phyloP scores from a whole-genome alignment of 1,140 invertebrate genomes.

The Zaprionus africanus region DNA sequence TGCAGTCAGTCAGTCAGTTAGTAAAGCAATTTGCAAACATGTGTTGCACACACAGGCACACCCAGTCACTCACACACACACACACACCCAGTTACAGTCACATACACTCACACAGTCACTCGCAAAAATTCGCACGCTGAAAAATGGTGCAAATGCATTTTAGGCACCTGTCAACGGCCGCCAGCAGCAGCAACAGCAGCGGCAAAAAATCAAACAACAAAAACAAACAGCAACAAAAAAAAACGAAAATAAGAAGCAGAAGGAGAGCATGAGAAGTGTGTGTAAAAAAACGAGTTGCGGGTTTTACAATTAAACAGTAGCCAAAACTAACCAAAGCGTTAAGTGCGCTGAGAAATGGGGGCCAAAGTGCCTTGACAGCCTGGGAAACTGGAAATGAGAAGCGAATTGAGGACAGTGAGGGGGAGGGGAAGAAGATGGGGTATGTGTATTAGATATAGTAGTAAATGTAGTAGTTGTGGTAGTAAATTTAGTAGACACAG shows the following conservation, averaged over 20 bases:
- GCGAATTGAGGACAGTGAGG: no score
- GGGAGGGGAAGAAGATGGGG: no score
- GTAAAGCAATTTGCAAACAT: slow-evolving; percentile 81
- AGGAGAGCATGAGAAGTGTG: slow-evolving; percentile 32
- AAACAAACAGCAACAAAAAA: slow-evolving; percentile 2
- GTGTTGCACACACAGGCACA: slow-evolving; percentile 44
- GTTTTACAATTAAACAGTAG: slow-evolving; percentile 53
- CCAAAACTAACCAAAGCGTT: slow-evolving; percentile 31
- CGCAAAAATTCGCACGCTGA: slow-evolving; percentile 44
- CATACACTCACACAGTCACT: slow-evolving; percentile 7
- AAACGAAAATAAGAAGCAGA: not conserved
- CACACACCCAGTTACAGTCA: not conserved
- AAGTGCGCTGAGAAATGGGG: slow-evolving; percentile 24
- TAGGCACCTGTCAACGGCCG: slow-evolving; percentile 51
- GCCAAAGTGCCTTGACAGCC: slow-evolving; percentile 18
- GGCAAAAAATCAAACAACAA: slow-evolving; percentile 6
- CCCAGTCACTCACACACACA: not conserved
- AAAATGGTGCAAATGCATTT: slow-evolving; percentile 60
- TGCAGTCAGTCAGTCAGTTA: slow-evolving; percentile 67
- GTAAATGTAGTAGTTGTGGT: no score
- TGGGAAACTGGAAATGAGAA: not conserved
- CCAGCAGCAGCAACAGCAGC: not conserved
- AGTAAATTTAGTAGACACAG: no score
- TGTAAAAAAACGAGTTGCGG: slow-evolving; percentile 11
- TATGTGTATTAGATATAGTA: no score